Base-by-base conservation (phyloP, 2,888 invertebrate species). In the Laothoe populi region DNA sequence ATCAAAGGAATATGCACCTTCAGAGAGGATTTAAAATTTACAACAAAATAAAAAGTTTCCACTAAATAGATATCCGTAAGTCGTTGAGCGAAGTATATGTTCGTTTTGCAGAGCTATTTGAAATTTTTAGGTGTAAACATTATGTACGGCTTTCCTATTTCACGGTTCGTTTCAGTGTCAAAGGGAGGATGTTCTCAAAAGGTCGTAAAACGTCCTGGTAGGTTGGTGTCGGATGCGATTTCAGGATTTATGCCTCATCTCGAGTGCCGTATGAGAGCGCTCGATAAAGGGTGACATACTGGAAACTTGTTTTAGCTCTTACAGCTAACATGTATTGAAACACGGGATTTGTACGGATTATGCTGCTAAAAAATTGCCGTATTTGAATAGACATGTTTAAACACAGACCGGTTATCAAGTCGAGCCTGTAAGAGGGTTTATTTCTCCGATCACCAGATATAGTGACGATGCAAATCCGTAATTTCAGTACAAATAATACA, bases 171-270 rank as follows among this genome's bases (percentile, higher is more conserved):
- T 53, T 35, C 53, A 69, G 69, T 69, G 68, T 70, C 70, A 65
- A 68, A 71, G 72, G 66, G 64, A 68, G 70, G 68, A 72, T 64
- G 75, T 73, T 70, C 71, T 77, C 74, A 72, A 75, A 79, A 70
- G 66, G 74, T 71, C 81, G 75, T 83, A 78, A 82, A 83, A 72
- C 70, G 75, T 77, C 74, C 73, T 72, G 67, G 61, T 72, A 66
- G 74, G 70, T 76, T 71, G 68, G 70, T 63, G 70, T 67, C 75
- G 75, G 77, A 75, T 75, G 74, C 73, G 70, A 78, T 74, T 79
- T 78, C 72, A 79, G 72, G 78, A 84, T 83, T 83, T 84, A 84
- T 82, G 77, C 68, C 66, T 68, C 64, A 68, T 74, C 78, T 78
- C 78, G 64, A 75, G 82, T 74, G 77, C 79, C 72, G 77, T 72